Base-by-base conservation (phyloP, 2,797 vertebrate species). In the Thaleichthys pacificus region DNA sequence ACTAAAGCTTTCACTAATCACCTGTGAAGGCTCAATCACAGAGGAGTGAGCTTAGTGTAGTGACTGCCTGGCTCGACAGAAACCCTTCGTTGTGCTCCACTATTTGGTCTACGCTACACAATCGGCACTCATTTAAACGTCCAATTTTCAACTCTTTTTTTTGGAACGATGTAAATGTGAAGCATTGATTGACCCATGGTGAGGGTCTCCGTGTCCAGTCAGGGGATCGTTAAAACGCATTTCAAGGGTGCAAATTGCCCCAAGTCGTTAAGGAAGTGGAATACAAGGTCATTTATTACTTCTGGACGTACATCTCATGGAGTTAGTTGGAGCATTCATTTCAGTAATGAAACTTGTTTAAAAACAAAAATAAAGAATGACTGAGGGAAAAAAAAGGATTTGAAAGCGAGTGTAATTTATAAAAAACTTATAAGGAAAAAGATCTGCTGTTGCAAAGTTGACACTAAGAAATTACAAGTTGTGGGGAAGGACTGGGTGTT, bases 11-110 rank as follows among this genome's bases (percentile, higher is more conserved):
- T 71, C 79, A 84, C 76, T 86, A 91, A 91, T 90, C 84, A 82
- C 83, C 61, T 75, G 63, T 84, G 84, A 89, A 85, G 87, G 86
- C 84, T 88, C 84, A 51, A 83, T 90, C 85, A 75, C 78, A 51
- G 69, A 76, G 81, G 32, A 72, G 22, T 74, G 84, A 70, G 86
- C 83, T 84, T 82, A 76, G 75, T 83, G 85, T 83, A 84, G 84
- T 69, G 2, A 42, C 38, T 42, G 19, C n/a, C 21, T 6, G 19
- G 19, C 62, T n/a, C 19, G 3, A 22, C 63, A 32, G 15, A 42
- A 38, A 15, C 32, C 19, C 63, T n/a, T 6, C 4, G 47, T 80
- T 82, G 32, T 5, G 1, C 5, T 82, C 77, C 0, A 74, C 77
- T 68, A 67, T 80, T 73, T 79, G 87, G 86, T 81, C 79, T 83